Evolutionary conservation across 2,797 vertebrate genomes (phyloP).

Genomic region (Emys orbicularis): DNA sequence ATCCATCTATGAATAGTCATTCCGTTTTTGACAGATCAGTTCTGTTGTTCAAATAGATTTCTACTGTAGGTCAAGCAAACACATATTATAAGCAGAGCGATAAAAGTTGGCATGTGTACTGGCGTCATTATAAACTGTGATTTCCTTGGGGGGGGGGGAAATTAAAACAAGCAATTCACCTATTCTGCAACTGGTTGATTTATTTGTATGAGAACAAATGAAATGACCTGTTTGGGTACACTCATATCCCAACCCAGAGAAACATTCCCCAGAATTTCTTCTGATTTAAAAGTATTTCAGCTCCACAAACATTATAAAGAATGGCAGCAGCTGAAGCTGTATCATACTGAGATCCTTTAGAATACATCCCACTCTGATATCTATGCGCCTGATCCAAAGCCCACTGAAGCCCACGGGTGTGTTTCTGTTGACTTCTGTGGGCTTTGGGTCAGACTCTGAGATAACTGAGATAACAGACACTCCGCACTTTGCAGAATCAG

Average conservation of each 20-base stretch:
- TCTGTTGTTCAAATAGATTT: conserved; percentile 35
- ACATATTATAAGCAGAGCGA: conserved; percentile 42
- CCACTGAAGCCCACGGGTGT: neutral
- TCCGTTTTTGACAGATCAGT: conserved; percentile 48
- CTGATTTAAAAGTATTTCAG: neutral
- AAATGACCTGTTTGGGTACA: neutral
- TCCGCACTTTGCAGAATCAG: conserved; percentile 3
- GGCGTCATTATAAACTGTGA: neutral
- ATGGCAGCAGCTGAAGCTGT: neutral
- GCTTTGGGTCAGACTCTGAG: neutral
- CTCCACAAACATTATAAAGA: neutral
- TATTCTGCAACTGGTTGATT: conserved; percentile 8
- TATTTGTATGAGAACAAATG: neutral
- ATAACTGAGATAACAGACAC: neutral
- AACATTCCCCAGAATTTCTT: neutral
- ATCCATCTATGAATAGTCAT: conserved; percentile 27
- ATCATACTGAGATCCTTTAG: neutral
- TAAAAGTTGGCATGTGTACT: conserved; percentile 29
- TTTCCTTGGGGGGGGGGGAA: conserved; percentile 8
- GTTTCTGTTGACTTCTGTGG: neutral
- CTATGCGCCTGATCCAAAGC: neutral
- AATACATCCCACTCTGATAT: neutral
- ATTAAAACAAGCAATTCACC: neutral
- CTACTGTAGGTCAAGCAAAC: conserved; percentile 52
- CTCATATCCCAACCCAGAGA: neutral